Evolutionary conservation across 2,113 vertebrate genomes (phyloP), one percentile per base, ranked within the genome.

Genomic region (Cavia aperea): DNA sequence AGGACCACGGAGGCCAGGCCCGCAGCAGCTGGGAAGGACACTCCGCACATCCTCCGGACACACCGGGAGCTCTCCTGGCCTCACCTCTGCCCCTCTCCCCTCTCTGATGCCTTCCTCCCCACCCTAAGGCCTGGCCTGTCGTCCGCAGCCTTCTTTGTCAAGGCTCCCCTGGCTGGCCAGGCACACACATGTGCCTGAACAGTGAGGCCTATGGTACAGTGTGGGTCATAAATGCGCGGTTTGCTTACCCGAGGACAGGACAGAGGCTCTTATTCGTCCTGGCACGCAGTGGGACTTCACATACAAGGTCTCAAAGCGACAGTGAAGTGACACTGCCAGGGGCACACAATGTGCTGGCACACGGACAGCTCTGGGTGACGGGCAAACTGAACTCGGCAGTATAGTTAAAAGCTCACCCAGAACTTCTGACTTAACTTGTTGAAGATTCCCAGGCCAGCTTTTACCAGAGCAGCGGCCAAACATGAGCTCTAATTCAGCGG

Each of bases 381-480:
- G 60, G 21, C 6, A 10, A 8, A 26, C 26, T 33, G 24, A 39
- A 49, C 21, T 24, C 26, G 23, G 56, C 1, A 36, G 54, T 63
- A 18, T 91, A 85, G 60, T 31, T 56, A 11, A 70, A 77, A 78
- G 81, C 13, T 60, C 86, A 29, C 89, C n/a, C 33, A 54, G 43
- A 88, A 83, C 75, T 56, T 66, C 13, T 33, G 54, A 49, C 21
- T 51, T n/a, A 70, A 62, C 4, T n/a, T 46, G 54, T 31, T 60
- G 54, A 29, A 78, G 60, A 81, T 54, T 36, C 88, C 54, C 46
- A 70, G 94, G 81, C 31, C 51, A 39, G 49, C 78, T 83, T 86
- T 21, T 31, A 62, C 75, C 29, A 49, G 56, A 62, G 49, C 18
- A 60, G 65, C 13, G 1, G 8, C 54, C 62, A 77, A 36, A 26